phyloP scores from a whole-genome alignment of 2,797 vertebrate species.

The Staurois parvus region DNA sequence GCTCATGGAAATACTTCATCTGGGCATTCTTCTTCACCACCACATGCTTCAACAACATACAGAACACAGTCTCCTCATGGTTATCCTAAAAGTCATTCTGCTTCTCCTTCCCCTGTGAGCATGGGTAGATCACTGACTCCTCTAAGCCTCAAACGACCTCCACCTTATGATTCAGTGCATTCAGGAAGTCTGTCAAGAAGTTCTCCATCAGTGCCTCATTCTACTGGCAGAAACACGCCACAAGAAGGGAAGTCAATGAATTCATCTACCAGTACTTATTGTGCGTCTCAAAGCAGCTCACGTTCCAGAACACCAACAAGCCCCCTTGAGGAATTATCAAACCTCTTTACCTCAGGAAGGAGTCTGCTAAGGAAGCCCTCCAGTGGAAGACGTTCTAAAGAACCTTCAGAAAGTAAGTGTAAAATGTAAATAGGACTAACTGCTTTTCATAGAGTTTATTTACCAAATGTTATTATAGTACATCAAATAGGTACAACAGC shows the following conservation, averaged over 20 bases:
- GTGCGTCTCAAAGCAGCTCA: constrained; percentile 87
- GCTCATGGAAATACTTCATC: constrained; percentile 87
- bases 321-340: constrained; percentile 94
- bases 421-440: not conserved
- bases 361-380: constrained; percentile 95
- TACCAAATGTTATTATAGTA: too few relatives aligned
- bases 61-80: constrained; percentile 90
- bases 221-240: constrained; percentile 86
- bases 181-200: constrained; percentile 86
- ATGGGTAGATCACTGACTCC: constrained; percentile 97
- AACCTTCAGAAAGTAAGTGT: constrained; percentile 91
- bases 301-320: constrained; percentile 96
- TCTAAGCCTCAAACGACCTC: constrained; percentile 94
- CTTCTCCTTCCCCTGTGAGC: constrained; percentile 95
- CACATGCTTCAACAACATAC: constrained; percentile 90
- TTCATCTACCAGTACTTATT: constrained; percentile 77
- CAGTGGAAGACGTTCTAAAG: constrained; percentile 93
- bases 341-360: constrained; percentile 96
- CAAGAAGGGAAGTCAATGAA: constrained; percentile 88
- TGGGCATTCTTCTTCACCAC: constrained; percentile 92
- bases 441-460: not conserved
- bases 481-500: too few relatives aligned
- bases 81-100: constrained; percentile 94
- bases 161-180: constrained; percentile 90
- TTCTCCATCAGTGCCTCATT: constrained; percentile 90